A percentile compares a stretch with the other conserved stretches of the same genome.
Conservation (phyloP, 1,140 invertebrate species). For the Centruroides sculpturatus region DNA sequence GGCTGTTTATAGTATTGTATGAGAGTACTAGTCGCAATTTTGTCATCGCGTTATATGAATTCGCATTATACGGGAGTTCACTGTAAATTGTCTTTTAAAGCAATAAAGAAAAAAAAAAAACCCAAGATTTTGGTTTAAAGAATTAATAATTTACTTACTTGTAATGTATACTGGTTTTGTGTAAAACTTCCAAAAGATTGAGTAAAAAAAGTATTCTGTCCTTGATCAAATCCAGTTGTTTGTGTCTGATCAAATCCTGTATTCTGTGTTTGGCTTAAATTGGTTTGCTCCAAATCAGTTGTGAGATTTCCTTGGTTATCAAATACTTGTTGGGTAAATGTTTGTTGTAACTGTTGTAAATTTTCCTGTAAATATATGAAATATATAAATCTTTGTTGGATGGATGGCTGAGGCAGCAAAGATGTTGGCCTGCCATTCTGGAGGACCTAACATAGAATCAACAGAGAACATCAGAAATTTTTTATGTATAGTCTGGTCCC, state of each 20-base stretch:
- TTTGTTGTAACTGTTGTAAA: slow-evolving; percentile 7
- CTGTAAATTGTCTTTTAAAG: no score
- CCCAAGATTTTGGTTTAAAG: no score
- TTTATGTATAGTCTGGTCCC: no score
- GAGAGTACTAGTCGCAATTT: no score
- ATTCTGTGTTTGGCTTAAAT: not conserved
- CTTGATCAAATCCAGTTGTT: slow-evolving; percentile 3
- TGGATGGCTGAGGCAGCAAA: no score
- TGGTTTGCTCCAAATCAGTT: not conserved
- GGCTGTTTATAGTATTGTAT: no score
- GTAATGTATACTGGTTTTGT: slow-evolving; percentile 8
- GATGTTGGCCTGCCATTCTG: no score
- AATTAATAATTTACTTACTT: slow-evolving; percentile 1
- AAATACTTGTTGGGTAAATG: slow-evolving; percentile 11
- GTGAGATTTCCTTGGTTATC: slow-evolving; percentile 7
- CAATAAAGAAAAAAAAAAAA: no score
- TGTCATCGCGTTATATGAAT: no score
- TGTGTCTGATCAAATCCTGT: not conserved
- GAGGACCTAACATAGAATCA: no score
- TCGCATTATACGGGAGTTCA: no score
- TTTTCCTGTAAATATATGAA: slow-evolving; percentile 1
- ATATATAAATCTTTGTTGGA: not conserved
- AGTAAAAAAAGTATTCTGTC: slow-evolving; percentile 2
- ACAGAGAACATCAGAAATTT: no score
- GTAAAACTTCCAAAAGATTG: slow-evolving; percentile 1